Evolutionary conservation across 2,113 vertebrate genomes (phyloP).

Genomic region (Alces alces): DNA sequence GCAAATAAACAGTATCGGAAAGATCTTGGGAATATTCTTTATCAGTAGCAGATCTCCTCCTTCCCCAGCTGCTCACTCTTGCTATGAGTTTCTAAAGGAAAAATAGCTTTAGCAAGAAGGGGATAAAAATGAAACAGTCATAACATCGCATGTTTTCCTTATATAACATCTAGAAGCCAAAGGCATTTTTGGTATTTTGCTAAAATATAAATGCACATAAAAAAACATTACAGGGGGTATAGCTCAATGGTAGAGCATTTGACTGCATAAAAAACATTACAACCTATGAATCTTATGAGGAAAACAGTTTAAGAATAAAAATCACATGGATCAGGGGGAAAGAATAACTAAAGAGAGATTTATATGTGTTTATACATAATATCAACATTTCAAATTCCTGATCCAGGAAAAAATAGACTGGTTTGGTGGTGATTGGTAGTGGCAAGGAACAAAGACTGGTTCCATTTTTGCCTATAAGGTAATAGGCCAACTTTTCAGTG

Average conservation of each 20-base stretch:
- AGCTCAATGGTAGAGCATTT: too few relatives aligned
- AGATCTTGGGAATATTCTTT: constrained; percentile 34
- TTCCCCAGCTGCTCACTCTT: neutral
- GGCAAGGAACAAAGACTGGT: neutral
- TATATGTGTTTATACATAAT: neutral
- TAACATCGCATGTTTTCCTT: constrained; percentile 27
- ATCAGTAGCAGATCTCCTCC: neutral
- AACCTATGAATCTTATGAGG: neutral
- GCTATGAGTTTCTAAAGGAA: constrained; percentile 26
- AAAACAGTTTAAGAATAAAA: constrained; percentile 45
- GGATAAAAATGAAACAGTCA: constrained; percentile 44
- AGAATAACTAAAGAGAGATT: neutral
- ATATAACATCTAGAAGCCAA: constrained; percentile 24
- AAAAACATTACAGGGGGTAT: neutral
- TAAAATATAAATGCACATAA: constrained; percentile 42
- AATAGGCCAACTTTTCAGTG: neutral
- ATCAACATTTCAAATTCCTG: neutral
- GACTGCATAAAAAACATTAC: neutral
- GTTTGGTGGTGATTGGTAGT: neutral
- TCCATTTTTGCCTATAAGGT: neutral
- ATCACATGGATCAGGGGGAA: neutral
- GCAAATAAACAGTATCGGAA: neutral
- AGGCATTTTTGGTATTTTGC: constrained; percentile 35
- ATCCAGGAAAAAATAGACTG: neutral
- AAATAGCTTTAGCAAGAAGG: constrained; percentile 6